Conservation (phyloP, 2,888 invertebrate species). For the Volucella zonaria region DNA sequence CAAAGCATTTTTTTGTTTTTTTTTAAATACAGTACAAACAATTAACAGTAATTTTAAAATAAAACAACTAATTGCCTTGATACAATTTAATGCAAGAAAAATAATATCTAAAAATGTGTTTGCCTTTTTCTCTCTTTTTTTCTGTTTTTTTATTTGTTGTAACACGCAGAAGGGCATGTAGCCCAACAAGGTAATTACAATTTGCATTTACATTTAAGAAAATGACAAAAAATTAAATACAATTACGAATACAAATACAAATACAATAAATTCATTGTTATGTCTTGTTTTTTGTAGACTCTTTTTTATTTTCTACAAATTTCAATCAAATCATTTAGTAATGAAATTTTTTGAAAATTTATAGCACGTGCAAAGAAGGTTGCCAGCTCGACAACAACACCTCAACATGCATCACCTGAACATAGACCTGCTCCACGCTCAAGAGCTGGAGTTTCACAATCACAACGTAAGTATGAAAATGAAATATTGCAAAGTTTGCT, state of each 20-base stretch:
- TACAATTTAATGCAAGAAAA: slow-evolving; percentile 59
- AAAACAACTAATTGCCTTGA: slow-evolving; percentile 61
- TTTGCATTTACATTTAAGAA: slow-evolving; percentile 39
- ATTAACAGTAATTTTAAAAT: slow-evolving; percentile 26
- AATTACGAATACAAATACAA: slow-evolving; percentile 2
- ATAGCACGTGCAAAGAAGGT: slow-evolving; percentile 87
- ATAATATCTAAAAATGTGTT: slow-evolving; percentile 68
- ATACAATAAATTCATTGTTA: slow-evolving; percentile 37
- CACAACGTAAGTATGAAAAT: slow-evolving; percentile 90
- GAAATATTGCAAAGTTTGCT: not conserved
- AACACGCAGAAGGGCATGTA: slow-evolving; percentile 85
- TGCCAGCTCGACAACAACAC: slow-evolving; percentile 79
- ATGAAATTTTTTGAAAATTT: slow-evolving; percentile 74
- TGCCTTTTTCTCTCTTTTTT: slow-evolving; percentile 74
- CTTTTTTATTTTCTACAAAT: not conserved
- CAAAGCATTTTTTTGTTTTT: not conserved
- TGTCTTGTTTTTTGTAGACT: slow-evolving; percentile 3
- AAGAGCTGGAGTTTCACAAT: slow-evolving; percentile 93
- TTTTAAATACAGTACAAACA: not conserved
- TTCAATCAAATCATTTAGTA: not conserved
- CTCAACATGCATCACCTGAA: slow-evolving; percentile 84
- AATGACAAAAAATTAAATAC: slow-evolving; percentile 16
- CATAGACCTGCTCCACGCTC: slow-evolving; percentile 83
- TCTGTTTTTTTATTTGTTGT: slow-evolving; percentile 74
- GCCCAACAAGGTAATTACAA: slow-evolving; percentile 85